These are phyloP conservation scores for Sarcophaga rosellei DNA, from an alignment of 2,888 invertebrate species.

Conservation along the genomic window DNA sequence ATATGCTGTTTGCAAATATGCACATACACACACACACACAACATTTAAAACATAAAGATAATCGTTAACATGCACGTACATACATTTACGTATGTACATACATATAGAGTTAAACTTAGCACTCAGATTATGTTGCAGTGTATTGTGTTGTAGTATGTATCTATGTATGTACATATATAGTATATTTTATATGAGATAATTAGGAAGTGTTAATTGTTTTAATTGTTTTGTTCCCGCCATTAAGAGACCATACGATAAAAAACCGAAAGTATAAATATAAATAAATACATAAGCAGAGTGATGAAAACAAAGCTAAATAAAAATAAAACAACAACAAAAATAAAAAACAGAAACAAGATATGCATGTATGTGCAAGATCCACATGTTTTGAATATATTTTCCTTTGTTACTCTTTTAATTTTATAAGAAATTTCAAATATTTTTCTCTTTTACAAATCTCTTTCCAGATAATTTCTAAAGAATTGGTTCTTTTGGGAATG, in stretches of 20 bases:
- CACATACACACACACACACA: background rate
- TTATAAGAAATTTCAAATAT: background rate
- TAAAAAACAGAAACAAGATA: background rate
- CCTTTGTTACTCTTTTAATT: background rate
- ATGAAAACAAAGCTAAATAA: constrained; percentile 11
- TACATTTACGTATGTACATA: background rate
- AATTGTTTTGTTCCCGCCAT: constrained; percentile 68
- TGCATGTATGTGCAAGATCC: constrained; percentile 2
- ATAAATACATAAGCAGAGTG: constrained; percentile 27
- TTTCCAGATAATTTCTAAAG: too few species aligned
- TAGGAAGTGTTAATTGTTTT: constrained; percentile 69
- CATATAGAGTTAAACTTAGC: background rate
- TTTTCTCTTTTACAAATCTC: background rate
- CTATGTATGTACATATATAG: constrained; percentile 26
- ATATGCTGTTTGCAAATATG: constrained; percentile 28
- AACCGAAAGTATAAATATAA: constrained; percentile 18
- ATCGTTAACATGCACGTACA: background rate
- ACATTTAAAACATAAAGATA: too few species aligned
- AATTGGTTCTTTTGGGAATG: background rate
- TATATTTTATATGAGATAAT: constrained; percentile 64
- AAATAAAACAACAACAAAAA: constrained; percentile 7
- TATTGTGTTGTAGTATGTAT: background rate
- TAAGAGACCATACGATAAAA: constrained; percentile 53
- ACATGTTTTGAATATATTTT: background rate
- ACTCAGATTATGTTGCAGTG: constrained; percentile 3